phyloP scores from a whole-genome alignment of 2,888 invertebrate genomes.

The Pteria penguin region DNA sequence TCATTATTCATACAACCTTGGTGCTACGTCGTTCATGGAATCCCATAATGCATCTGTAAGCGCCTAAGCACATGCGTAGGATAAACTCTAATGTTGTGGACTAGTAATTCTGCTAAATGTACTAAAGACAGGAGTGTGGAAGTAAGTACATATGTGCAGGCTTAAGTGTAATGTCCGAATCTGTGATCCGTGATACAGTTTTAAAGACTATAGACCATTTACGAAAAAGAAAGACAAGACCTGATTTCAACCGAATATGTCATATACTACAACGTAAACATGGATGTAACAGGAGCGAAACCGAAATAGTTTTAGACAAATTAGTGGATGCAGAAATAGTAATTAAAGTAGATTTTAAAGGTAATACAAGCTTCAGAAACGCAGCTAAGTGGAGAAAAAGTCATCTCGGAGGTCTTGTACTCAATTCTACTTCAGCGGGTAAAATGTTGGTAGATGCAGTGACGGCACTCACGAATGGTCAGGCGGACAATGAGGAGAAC shows the following conservation, averaged over 20 bases:
- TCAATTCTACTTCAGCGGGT: conserved; percentile 65
- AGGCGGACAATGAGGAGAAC: conserved; percentile 28
- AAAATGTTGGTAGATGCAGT: conserved; percentile 65
- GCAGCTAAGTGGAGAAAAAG: conserved; percentile 86
- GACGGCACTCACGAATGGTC: conserved; percentile 26
- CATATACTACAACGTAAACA: conserved; percentile 89
- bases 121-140: conserved; percentile 9
- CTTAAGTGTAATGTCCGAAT: conserved; percentile 43
- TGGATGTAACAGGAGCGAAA: conserved; percentile 83
- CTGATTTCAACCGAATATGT: conserved; percentile 90
- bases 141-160: background rate
- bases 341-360: conserved; percentile 92
- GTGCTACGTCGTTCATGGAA: conserved; percentile 32
- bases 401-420: conserved; percentile 78
- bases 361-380: conserved; percentile 91
- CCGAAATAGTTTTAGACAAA: conserved; percentile 85
- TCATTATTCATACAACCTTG: conserved; percentile 7
- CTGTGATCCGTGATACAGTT: conserved; percentile 80
- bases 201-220: conserved; percentile 92
- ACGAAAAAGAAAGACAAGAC: conserved; percentile 90
- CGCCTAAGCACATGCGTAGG: conserved; percentile 60
- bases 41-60: conserved; percentile 62
- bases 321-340: conserved; percentile 89
- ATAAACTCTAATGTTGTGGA: conserved; percentile 46
- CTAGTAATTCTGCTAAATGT: conserved; percentile 6